Base-by-base conservation (phyloP, 2,797 vertebrate genomes). In the Lutjanus campechanus region DNA sequence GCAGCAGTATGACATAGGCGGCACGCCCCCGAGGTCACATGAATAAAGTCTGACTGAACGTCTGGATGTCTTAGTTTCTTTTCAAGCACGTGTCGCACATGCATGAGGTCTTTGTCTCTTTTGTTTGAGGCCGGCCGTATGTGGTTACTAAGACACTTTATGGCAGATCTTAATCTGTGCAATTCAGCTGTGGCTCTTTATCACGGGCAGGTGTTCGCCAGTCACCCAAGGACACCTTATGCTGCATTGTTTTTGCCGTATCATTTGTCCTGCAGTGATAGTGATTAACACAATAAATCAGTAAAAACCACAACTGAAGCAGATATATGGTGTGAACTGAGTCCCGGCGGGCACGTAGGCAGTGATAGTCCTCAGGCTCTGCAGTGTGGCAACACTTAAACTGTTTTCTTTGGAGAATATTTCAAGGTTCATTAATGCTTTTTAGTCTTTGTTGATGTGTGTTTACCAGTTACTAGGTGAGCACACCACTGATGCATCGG, bases 381-480 rank as follows among this genome's bases (percentile, higher is more conserved):
- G 68, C 76, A 70, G 68, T 76, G 85, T 84, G 85, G 84, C 81
- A 78, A 66, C 82, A 63, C 70, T 83, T 61, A 69, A 74, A 17
- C 49, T 76, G 85, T 79, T 90, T 88, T 87, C 70, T 89, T 90
- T 89, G 88, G 88, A 87, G 71, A 79, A 75, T 51, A 83, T 53
- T 29, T 73, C 11, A 41, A 73, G 81, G 56, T 87, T 83, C 75
- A 76, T 86, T 91, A 84, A 88, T 85, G 76, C 85, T 85, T 85
- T 87, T 71, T 78, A 82, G 83, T 83, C 88, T 84, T 68, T 94
- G 92, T 94, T 94, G 92, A 93, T 87, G 85, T 87, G 89, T 95
- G 93, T 93, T 93, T 94, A 91, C 89, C 88, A 94, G 94, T 95
- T 91, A 93, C 92, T 94, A 93, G 92, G 94, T 91, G 92, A 93